phyloP scores from a whole-genome alignment of 2,113 vertebrate species.

The Mus spicilegus region DNA sequence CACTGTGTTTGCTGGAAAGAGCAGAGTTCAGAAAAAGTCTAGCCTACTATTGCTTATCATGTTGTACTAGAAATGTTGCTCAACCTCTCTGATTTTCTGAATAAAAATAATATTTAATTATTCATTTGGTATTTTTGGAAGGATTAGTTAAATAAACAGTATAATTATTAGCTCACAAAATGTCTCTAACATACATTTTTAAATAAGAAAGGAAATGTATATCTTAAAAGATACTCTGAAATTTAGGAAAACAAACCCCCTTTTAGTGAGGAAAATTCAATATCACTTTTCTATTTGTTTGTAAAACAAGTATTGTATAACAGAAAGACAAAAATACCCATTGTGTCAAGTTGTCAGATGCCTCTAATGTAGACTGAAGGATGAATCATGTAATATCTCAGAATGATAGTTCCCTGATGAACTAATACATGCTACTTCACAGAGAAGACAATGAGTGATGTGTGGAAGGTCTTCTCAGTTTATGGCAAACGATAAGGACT shows the following conservation, averaged over 20 bases:
- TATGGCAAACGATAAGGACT: background rate
- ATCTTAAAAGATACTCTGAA: background rate
- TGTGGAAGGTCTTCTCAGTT: background rate
- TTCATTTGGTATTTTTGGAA: background rate
- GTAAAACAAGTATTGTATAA: background rate
- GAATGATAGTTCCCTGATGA: background rate
- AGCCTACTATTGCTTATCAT: background rate
- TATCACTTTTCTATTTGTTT: background rate
- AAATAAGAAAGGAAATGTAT: background rate
- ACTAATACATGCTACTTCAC: background rate
- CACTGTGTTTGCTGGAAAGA: background rate
- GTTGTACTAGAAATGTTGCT: background rate
- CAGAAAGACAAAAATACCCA: background rate
- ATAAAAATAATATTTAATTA: background rate
- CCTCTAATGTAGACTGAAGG: background rate
- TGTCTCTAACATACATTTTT: background rate
- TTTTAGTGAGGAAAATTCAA: background rate
- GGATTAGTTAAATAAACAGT: background rate
- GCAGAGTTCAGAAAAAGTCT: background rate
- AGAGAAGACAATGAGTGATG: background rate
- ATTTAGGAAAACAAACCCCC: background rate
- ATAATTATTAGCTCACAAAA: background rate
- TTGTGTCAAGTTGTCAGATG: background rate
- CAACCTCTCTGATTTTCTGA: conserved; percentile 20
- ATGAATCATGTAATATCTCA: background rate